These are phyloP conservation scores for Triops cancriformis DNA, from an alignment of 1,140 invertebrate species.

Conservation along the genomic window DNA sequence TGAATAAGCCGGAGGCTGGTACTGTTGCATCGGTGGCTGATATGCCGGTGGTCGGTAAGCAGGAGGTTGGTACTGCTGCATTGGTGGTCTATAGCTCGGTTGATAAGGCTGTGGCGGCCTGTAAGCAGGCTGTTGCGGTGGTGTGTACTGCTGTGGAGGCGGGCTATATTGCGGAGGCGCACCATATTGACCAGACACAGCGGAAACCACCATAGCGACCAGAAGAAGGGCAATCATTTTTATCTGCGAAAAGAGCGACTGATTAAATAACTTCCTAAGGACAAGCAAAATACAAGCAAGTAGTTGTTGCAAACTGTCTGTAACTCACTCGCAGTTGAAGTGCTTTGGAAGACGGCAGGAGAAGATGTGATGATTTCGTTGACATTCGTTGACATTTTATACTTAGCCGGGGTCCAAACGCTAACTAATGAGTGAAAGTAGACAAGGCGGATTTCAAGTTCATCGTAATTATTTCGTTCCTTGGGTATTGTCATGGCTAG, in stretches of 20 bases:
- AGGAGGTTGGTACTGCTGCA: neutral
- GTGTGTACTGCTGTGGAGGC: neutral
- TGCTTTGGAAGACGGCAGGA: neutral
- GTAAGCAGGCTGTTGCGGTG: neutral
- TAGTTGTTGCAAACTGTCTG: neutral
- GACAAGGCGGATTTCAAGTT: neutral
- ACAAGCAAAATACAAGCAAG: neutral
- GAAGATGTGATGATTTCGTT: neutral
- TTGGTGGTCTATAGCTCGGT: neutral
- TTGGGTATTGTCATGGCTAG: no score
- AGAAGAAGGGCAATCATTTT: neutral
- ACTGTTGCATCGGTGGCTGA: neutral
- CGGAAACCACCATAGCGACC: neutral
- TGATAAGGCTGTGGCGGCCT: neutral
- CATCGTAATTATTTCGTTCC: neutral
- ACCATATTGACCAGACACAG: neutral
- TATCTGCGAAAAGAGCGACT: neutral
- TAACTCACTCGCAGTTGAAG: neutral
- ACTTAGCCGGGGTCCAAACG: neutral
- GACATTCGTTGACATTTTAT: neutral
- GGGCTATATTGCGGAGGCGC: neutral
- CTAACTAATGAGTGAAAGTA: neutral
- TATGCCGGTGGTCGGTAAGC: neutral
- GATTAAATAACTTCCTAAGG: no score
- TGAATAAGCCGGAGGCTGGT: neutral